phyloP scores from a whole-genome alignment of 2,113 vertebrate species.

The Gallinago media region DNA sequence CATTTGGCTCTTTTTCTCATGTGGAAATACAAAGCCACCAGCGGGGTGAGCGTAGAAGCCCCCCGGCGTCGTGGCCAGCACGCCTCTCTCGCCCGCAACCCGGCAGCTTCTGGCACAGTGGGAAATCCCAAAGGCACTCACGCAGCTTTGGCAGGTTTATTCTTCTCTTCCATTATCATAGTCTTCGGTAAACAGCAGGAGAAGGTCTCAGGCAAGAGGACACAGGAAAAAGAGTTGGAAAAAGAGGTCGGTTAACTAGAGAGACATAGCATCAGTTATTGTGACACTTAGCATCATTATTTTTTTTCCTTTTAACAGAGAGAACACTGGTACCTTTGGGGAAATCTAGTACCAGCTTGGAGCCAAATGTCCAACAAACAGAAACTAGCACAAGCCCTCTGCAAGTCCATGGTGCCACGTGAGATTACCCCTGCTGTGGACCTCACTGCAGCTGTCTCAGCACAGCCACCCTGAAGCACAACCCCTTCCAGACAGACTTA shows the following conservation, averaged over 20 bases:
- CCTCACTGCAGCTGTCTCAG: background rate
- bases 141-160: background rate
- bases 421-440: background rate
- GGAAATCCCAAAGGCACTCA: background rate
- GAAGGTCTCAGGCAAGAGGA: background rate
- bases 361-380: background rate
- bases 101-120: slow-evolving; percentile 1
- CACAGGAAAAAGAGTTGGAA: background rate
- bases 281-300: background rate
- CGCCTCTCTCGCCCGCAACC: background rate
- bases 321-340: background rate
- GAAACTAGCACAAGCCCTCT: background rate
- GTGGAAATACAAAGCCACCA: background rate
- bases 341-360: background rate
- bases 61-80: background rate
- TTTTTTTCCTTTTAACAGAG: background rate
- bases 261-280: slow-evolving; percentile 1
- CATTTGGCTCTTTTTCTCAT: background rate
- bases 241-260: slow-evolving; percentile 19
- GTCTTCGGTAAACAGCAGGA: background rate
- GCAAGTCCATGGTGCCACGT: background rate
- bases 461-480: background rate
- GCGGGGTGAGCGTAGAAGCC: fast-evolving
- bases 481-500: background rate
- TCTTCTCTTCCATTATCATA: background rate